Conservation (phyloP, 2,888 invertebrate species). For the Diabrotica balteata region DNA sequence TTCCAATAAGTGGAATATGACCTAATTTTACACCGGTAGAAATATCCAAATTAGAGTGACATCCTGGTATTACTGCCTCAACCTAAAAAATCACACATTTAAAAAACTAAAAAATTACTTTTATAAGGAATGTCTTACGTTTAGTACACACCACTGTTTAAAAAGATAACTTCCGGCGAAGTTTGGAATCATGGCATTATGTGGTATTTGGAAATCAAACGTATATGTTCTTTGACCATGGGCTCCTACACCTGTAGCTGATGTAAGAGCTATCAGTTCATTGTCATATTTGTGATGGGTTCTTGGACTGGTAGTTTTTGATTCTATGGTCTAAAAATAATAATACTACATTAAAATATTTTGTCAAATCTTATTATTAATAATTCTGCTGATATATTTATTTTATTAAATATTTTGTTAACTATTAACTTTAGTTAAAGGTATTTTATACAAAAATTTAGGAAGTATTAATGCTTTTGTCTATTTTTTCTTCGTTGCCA, state of each 20-base stretch:
- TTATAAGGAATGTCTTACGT: conserved; percentile 29
- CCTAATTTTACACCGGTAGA: conserved; percentile 20
- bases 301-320: conserved; percentile 36
- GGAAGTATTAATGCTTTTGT: no score
- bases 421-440: no score
- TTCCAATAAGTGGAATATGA: conserved; percentile 19
- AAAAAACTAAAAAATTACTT: neutral
- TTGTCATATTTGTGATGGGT: conserved; percentile 33
- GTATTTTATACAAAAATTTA: no score
- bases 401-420: no score
- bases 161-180: conserved; percentile 40
- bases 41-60: conserved; percentile 24
- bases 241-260: conserved; percentile 44
- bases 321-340: conserved; percentile 36
- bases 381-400: no score
- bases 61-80: conserved; percentile 26
- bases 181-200: conserved; percentile 39
- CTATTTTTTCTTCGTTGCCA: no score
- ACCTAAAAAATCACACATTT: conserved; percentile 16
- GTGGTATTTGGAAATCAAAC: conserved; percentile 42
- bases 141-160: conserved; percentile 29
- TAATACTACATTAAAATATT: neutral
- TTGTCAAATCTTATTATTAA: no score
- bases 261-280: conserved; percentile 29
- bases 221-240: conserved; percentile 46